Evolutionary conservation across 64 coral and sea anemone species (phyloP).

Genomic region (Montipora cactus): DNA sequence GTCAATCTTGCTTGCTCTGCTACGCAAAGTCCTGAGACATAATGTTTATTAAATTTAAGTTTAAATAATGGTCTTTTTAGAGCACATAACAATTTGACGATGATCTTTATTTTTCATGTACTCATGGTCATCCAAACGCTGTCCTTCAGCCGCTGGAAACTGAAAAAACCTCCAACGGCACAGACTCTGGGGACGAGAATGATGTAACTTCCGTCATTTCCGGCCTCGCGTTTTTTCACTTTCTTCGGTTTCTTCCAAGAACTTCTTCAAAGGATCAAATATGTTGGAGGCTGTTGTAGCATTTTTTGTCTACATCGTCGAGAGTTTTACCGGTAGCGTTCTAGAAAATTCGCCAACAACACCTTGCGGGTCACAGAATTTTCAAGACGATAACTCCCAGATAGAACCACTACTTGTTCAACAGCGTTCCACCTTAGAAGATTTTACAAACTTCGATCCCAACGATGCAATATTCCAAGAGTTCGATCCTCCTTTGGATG

Average conservation of each 20-base stretch:
- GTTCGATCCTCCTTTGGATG: not conserved
- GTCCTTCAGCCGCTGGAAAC: too few relatives aligned
- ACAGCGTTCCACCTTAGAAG: not conserved
- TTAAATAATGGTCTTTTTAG: too few relatives aligned
- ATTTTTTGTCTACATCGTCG: slow-evolving; percentile 55
- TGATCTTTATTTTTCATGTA: too few relatives aligned
- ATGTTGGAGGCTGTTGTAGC: slow-evolving; percentile 53
- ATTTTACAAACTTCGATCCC: slow-evolving; percentile 43
- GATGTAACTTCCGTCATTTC: too few relatives aligned
- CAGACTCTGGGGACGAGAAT: too few relatives aligned
- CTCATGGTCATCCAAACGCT: too few relatives aligned
- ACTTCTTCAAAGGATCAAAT: not conserved
- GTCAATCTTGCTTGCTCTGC: too few relatives aligned
- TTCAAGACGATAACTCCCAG: not conserved
- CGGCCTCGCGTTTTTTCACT: not conserved
- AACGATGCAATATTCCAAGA: slow-evolving; percentile 62
- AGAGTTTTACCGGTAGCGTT: slow-evolving; percentile 57
- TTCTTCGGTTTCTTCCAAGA: not conserved
- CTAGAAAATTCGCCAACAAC: slow-evolving; percentile 38
- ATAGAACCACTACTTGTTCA: not conserved
- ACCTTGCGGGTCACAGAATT: not conserved
- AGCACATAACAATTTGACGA: too few relatives aligned
- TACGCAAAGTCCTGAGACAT: too few relatives aligned
- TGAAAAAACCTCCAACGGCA: too few relatives aligned
- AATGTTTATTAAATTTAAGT: too few relatives aligned